Evolutionary conservation across 2,797 vertebrate genomes (phyloP).

Genomic region (Channa striata): DNA sequence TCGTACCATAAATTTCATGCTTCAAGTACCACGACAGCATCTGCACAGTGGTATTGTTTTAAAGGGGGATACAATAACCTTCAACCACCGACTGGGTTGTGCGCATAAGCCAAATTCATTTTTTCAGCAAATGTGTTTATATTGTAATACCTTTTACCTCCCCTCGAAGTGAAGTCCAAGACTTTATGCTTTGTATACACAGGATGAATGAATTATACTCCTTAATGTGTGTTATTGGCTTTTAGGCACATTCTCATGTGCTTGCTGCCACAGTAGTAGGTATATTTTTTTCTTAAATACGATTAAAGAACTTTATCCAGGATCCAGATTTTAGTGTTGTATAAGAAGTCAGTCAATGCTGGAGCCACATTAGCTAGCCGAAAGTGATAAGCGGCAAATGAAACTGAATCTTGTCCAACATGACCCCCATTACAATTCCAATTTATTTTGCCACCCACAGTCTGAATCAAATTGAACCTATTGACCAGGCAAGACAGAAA

Average conservation of each 20-base stretch:
- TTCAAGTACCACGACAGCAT: background rate
- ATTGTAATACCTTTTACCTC: background rate
- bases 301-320: conserved; percentile 41
- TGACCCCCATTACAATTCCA: conserved; percentile 68
- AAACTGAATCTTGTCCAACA: conserved; percentile 62
- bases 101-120: conserved; percentile 4
- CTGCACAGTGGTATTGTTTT: conserved; percentile 10
- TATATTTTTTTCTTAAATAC: conserved; percentile 4
- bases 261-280: conserved; percentile 8
- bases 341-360: conserved; percentile 22
- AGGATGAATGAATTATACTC: conserved; percentile 6
- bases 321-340: conserved; percentile 12
- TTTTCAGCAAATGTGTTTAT: conserved; percentile 20
- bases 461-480: conserved; percentile 70
- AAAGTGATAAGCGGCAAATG: conserved; percentile 51
- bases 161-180: background rate
- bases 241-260: conserved; percentile 20
- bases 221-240: conserved; percentile 1
- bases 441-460: conserved; percentile 72
- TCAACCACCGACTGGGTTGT: conserved; percentile 22
- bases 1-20: conserved; percentile 11
- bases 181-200: conserved; percentile 5
- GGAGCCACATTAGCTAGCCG: conserved; percentile 28
- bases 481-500: conserved; percentile 68
- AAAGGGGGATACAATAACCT: conserved; percentile 11